Evolutionary conservation across 1,140 invertebrate genomes (phyloP).

Genomic region (Macrobrachium nipponense): DNA sequence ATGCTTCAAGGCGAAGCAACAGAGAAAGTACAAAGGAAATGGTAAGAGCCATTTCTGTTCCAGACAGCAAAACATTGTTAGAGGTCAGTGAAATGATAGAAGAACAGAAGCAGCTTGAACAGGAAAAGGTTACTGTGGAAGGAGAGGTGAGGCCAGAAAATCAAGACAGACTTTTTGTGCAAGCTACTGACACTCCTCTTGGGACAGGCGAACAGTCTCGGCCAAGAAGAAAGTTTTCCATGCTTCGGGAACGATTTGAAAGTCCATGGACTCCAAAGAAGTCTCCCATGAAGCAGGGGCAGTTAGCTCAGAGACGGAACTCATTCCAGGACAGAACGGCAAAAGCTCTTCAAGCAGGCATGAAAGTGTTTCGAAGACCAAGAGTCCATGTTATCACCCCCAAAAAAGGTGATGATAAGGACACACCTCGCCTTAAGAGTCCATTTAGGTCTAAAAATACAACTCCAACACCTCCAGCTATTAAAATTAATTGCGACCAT

Average conservation of each 20-base stretch:
- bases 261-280: slow-evolving; percentile 54
- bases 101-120: slow-evolving; percentile 29
- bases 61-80: slow-evolving; percentile 45
- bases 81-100: slow-evolving; percentile 53
- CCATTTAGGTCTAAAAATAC: slow-evolving; percentile 52
- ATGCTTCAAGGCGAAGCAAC: slow-evolving; percentile 29
- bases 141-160: background rate
- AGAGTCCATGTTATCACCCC: slow-evolving; percentile 61
- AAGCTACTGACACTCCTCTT: background rate
- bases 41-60: slow-evolving; percentile 48
- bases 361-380: slow-evolving; percentile 59
- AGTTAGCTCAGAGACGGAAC: slow-evolving; percentile 48
- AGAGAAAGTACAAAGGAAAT: slow-evolving; percentile 35
- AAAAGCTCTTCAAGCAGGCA: slow-evolving; percentile 59
- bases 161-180: background rate
- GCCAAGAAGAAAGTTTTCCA: slow-evolving; percentile 74
- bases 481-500: slow-evolving; percentile 14
- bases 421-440: slow-evolving; percentile 55
- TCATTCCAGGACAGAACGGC: slow-evolving; percentile 54
- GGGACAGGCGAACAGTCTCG: slow-evolving; percentile 66
- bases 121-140: slow-evolving; percentile 23
- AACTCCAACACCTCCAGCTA: slow-evolving; percentile 34
- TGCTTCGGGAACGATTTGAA: slow-evolving; percentile 75
- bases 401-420: slow-evolving; percentile 46
- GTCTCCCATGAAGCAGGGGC: slow-evolving; percentile 69